phyloP scores from a whole-genome alignment of 2,113 vertebrate species.

The Camelus dromedarius region DNA sequence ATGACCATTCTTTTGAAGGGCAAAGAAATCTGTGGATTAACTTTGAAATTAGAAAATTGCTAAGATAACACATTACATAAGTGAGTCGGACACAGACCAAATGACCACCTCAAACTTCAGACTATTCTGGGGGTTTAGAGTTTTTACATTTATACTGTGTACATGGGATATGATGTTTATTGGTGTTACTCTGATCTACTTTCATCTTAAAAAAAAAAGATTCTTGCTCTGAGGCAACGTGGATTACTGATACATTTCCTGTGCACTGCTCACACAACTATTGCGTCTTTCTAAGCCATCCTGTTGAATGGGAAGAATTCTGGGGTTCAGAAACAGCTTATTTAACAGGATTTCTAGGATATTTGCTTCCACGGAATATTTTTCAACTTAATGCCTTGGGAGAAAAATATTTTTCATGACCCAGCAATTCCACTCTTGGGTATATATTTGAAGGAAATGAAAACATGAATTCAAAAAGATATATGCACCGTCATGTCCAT shows the following conservation, averaged over 20 bases:
- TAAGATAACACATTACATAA: background rate
- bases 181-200: background rate
- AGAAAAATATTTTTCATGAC: conserved; percentile 4
- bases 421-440: background rate
- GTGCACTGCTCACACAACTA: background rate
- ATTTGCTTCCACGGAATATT: background rate
- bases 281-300: background rate
- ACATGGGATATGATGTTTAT: background rate
- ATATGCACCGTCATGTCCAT: background rate
- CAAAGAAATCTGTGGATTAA: background rate
- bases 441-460: background rate
- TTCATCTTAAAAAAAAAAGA: background rate
- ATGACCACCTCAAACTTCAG: background rate
- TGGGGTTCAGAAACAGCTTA: background rate
- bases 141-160: background rate
- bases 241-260: background rate
- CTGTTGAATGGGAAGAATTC: background rate
- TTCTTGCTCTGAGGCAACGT: background rate
- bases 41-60: background rate
- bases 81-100: background rate
- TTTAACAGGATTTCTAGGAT: background rate
- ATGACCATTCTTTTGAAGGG: background rate
- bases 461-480: background rate
- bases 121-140: background rate
- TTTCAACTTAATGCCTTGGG: conserved; percentile 43